phyloP scores from a whole-genome alignment of 2,888 invertebrate species.

The Sylvicola cinctus region DNA sequence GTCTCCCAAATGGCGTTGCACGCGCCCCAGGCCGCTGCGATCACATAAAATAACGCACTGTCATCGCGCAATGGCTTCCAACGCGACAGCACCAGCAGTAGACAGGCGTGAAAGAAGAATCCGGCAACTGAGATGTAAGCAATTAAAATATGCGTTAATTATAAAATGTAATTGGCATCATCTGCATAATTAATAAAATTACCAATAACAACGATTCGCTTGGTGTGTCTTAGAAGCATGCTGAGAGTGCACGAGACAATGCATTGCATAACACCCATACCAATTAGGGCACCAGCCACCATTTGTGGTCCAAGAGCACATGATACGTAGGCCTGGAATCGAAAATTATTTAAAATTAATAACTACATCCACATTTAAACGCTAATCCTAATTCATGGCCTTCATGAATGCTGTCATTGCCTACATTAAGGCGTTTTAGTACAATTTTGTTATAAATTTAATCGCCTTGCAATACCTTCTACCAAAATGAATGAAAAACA shows the following conservation, averaged over 20 bases:
- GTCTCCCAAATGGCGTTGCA: constrained; percentile 76
- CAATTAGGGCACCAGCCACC: constrained; percentile 49
- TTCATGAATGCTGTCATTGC: background rate
- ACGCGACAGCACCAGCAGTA: constrained; percentile 50
- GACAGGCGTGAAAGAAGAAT: constrained; percentile 58
- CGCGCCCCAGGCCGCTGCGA: constrained; percentile 71
- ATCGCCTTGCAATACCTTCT: background rate
- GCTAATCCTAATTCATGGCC: too few species aligned
- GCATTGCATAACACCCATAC: constrained; percentile 52
- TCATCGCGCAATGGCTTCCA: constrained; percentile 69
- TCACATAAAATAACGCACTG: constrained; percentile 60
- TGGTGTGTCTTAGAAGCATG: constrained; percentile 54
- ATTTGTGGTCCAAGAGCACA: constrained; percentile 59
- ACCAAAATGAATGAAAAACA: background rate
- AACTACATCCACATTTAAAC: background rate
- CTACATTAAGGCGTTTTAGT: constrained; percentile 2
- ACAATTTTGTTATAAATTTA: too few species aligned
- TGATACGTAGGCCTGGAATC: constrained; percentile 56
- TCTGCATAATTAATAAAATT: constrained; percentile 12
- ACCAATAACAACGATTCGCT: constrained; percentile 53
- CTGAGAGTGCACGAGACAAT: constrained; percentile 61
- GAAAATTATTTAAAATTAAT: background rate
- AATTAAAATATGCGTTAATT: background rate
- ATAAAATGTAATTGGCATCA: too few species aligned
- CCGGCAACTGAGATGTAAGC: constrained; percentile 38